phyloP scores from a whole-genome alignment of 2,797 vertebrate species.

The Periophthalmus magnuspinnatus region DNA sequence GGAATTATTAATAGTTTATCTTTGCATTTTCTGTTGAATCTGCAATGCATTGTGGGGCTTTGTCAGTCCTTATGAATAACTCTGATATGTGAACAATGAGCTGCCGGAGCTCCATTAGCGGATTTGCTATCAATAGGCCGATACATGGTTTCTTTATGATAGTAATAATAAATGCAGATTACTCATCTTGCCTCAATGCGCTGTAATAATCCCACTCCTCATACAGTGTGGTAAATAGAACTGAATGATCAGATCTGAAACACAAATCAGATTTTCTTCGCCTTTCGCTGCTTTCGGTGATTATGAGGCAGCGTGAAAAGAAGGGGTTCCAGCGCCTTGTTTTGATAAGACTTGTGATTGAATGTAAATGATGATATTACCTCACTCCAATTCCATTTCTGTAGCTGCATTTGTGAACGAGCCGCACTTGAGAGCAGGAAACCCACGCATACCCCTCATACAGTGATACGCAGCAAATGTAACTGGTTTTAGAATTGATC shows the following conservation, averaged over 20 bases:
- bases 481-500: too few relatives aligned
- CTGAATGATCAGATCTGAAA: constrained; percentile 40
- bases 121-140: constrained; percentile 1
- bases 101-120: constrained; percentile 12
- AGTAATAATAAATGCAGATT: constrained; percentile 17
- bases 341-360: constrained; percentile 33
- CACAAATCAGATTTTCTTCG: constrained; percentile 36
- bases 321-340: constrained; percentile 19
- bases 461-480: neutral
- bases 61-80: constrained; percentile 25
- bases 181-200: neutral
- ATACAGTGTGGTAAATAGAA: constrained; percentile 33
- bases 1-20: constrained; percentile 38
- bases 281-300: constrained; percentile 20
- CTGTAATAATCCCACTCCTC: constrained; percentile 22
- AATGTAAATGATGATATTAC: constrained; percentile 37
- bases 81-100: constrained; percentile 24
- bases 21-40: constrained; percentile 32
- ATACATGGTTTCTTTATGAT: neutral
- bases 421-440: constrained; percentile 8
- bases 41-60: constrained; percentile 20
- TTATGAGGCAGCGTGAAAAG: constrained; percentile 27
- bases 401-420: constrained; percentile 2
- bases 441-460: constrained; percentile 1
- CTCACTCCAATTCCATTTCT: constrained; percentile 27